Evolutionary conservation across 2,888 invertebrate species (phyloP).

Genomic region (Acleris emargana): DNA sequence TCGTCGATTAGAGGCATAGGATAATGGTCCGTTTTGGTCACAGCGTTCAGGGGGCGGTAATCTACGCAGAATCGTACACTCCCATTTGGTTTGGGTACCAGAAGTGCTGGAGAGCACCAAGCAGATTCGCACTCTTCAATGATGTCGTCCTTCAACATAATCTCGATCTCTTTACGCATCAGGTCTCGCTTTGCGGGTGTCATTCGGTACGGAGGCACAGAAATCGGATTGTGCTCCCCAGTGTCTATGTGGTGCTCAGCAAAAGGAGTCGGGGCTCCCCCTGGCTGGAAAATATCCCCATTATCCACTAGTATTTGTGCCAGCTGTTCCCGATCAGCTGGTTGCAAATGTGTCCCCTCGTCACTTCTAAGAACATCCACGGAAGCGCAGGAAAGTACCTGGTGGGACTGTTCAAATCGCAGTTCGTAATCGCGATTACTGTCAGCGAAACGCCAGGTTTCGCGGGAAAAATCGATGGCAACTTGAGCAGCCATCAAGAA

Average conservation of each 20-base stretch:
- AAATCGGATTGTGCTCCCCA: not conserved
- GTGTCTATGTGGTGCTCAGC: slow-evolving; percentile 4
- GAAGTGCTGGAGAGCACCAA: not conserved
- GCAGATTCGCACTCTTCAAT: not conserved
- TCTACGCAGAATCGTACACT: not conserved
- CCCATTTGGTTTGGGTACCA: not conserved
- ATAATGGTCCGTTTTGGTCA: not conserved
- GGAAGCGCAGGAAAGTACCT: too few relatives aligned
- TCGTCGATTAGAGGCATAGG: not conserved
- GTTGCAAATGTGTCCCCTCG: too few relatives aligned
- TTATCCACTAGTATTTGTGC: too few relatives aligned
- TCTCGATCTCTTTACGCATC: not conserved
- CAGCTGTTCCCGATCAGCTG: too few relatives aligned
- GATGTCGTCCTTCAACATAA: not conserved
- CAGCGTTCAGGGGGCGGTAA: not conserved
- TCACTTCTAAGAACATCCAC: too few relatives aligned
- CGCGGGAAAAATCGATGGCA: not conserved
- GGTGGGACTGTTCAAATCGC: too few relatives aligned
- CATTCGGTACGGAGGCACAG: not conserved
- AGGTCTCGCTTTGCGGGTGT: not conserved
- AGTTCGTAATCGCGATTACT: not conserved
- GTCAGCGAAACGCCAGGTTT: not conserved
- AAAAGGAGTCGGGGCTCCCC: not conserved
- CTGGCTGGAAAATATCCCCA: not conserved
- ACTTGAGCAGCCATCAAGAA: not conserved